Percentiles rank a stretch among this genome's conserved stretches.
phyloP scores from a whole-genome alignment of 2,888 invertebrate species.

The Heliconius cydno region DNA sequence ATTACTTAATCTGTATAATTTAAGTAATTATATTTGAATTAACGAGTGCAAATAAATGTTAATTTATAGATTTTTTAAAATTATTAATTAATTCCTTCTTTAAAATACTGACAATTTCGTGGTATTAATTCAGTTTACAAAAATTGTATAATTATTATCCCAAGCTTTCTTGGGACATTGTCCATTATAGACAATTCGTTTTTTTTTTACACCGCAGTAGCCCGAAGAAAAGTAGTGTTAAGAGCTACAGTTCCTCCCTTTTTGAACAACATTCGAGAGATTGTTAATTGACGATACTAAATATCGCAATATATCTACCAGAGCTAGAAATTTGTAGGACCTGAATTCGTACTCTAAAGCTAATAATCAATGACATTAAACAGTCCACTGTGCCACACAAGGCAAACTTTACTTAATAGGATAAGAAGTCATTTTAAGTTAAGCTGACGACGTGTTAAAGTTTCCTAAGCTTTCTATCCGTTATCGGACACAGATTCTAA shows the following conservation, averaged over 20 bases:
- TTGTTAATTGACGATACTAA: neutral
- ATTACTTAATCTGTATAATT: no score
- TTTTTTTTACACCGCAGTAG: no score
- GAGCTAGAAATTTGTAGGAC: neutral
- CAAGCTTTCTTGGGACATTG: no score
- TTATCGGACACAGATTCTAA: slow-evolving; percentile 22
- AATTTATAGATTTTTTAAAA: no score
- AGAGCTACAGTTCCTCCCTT: neutral
- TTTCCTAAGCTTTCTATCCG: slow-evolving; percentile 27
- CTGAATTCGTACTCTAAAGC: neutral
- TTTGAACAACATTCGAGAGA: neutral
- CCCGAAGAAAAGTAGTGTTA: neutral
- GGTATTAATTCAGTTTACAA: no score
- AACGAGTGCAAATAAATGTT: no score
- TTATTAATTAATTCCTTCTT: no score
- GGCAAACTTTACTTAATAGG: neutral
- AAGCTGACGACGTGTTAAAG: slow-evolving; percentile 21
- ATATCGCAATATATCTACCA: neutral
- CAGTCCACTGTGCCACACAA: neutral
- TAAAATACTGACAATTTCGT: no score
- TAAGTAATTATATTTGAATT: no score
- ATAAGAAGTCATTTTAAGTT: slow-evolving; percentile 29
- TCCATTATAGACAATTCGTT: no score
- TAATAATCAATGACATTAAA: neutral
- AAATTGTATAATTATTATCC: no score